A percentile compares a stretch with the other conserved stretches of the same genome.
These are phyloP conservation scores for Nephotettix cincticeps DNA, from an alignment of 1,140 invertebrate genomes.

Conservation along the genomic window DNA sequence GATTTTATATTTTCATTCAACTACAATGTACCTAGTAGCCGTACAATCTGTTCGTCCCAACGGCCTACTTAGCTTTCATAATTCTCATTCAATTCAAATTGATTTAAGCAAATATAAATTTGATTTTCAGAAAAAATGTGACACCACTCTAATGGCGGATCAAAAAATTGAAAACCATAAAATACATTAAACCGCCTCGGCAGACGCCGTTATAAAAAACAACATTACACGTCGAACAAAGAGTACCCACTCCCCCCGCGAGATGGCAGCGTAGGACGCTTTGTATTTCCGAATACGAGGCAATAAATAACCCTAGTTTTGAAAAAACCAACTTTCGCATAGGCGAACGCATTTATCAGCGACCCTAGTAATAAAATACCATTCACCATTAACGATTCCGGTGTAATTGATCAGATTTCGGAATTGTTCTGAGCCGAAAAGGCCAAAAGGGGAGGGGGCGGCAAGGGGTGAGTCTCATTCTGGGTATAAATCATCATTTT, in stretches of 20 bases:
- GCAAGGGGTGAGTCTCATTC: conserved; percentile 21
- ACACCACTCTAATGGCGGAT: not conserved
- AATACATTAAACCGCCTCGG: not conserved
- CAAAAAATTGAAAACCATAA: not conserved
- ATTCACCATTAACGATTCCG: conserved; percentile 15
- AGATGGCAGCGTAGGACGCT: not conserved
- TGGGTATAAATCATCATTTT: conserved; percentile 22
- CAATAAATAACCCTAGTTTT: conserved; percentile 14
- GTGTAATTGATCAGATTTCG: conserved; percentile 26
- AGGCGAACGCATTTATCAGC: conserved; percentile 4
- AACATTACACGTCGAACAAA: conserved; percentile 15
- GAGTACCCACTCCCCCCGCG: not conserved
- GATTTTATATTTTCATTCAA: no score
- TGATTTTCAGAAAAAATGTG: no score
- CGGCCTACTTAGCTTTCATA: no score
- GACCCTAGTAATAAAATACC: conserved; percentile 25
- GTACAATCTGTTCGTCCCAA: no score
- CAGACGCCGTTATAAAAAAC: not conserved
- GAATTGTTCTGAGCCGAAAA: not conserved
- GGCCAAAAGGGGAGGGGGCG: not conserved
- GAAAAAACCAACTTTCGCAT: conserved; percentile 21
- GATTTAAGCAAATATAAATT: no score
- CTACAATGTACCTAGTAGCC: no score
- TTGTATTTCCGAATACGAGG: conserved; percentile 14
- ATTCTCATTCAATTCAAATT: no score